Base-by-base conservation (phyloP, 2,888 invertebrate species). In the Sinohyriopsis cumingii region DNA sequence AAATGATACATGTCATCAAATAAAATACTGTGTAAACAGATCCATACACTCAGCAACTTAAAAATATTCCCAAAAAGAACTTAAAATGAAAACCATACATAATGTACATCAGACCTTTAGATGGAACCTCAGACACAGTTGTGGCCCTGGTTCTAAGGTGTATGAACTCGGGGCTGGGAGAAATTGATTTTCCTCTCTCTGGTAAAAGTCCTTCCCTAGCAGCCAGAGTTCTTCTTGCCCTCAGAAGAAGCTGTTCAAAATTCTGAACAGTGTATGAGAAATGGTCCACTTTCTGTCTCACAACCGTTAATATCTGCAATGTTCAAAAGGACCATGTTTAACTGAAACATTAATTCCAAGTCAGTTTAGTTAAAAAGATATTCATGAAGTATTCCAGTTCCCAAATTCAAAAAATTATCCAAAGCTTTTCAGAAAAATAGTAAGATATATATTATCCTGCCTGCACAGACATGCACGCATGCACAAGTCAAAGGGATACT, bases 231-330 rank as follows among this genome's bases (percentile, higher is more conserved):
- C 94, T 93, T 73, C 95, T 92, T 20, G 96, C 96, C 86, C 94
- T 94, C 87, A 94, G 93, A 28, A 97, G 93, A 63, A 95, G 91
- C 80, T 93, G 93, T 45, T 90, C 89, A 82, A 91, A 91, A 76
- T 90, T 89, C 68, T 90, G 89, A 28, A 91, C 86, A 19, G 90
- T 89, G 60, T 86, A 85, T 0, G 91, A 87, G 78, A 87, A 90
- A 68, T 94, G 94, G 89, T 98, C 98, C 64, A 97, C 93, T 90
- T 95, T 95, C 80, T 96, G 95, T 84, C 96, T 95, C 63, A 97
- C 91, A 63, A 94, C 93, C 72, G 94, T 93, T 81, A 96, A 91
- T 76, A 95, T 93, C 94, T 94, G 86, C 80, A 84, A 82, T 68
- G 81, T 67, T 5, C 25, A 59, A 55, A 25, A 53, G 60, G n/a